phyloP scores from a whole-genome alignment of 2,797 vertebrate species.

The Phoebastria nigripes region DNA sequence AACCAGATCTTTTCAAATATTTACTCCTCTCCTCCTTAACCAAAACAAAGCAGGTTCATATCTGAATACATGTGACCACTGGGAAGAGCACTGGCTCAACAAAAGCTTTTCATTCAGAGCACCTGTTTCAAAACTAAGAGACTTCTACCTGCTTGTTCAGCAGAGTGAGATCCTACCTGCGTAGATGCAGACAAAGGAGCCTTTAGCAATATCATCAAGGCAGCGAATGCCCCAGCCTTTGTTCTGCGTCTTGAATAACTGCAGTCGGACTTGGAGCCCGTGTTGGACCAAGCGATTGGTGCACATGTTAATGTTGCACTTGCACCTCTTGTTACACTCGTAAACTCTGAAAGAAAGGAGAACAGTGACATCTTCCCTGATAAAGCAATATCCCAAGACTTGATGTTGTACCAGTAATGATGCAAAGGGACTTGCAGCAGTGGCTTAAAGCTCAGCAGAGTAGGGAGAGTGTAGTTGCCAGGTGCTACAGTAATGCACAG shows the following conservation, averaged over 20 bases:
- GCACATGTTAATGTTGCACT: conserved; percentile 90
- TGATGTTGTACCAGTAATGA: accelerated
- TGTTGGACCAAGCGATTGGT: conserved; percentile 95
- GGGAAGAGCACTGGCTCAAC: background rate
- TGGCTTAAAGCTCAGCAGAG: background rate
- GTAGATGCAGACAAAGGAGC: conserved; percentile 97
- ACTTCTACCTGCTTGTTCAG: background rate
- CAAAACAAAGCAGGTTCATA: background rate
- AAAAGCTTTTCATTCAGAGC: background rate
- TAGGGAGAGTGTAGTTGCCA: accelerated
- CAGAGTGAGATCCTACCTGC: conserved; percentile 78
- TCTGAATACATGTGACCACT: accelerated
- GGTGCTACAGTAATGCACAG: accelerated
- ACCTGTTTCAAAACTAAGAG: background rate
- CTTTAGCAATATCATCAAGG: conserved; percentile 94
- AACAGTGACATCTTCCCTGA: accelerated
- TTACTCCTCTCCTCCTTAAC: too few relatives aligned
- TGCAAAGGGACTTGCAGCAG: background rate
- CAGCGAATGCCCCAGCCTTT: conserved; percentile 99
- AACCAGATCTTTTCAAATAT: background rate
- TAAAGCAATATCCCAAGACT: accelerated
- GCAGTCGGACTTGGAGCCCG: conserved; percentile 93
- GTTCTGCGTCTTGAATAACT: conserved; percentile 98
- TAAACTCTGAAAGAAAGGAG: conserved; percentile 81
- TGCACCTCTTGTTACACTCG: conserved; percentile 93